Evolutionary conservation across 2,888 invertebrate genomes (phyloP).

Genomic region (Pseudoips prasinana): DNA sequence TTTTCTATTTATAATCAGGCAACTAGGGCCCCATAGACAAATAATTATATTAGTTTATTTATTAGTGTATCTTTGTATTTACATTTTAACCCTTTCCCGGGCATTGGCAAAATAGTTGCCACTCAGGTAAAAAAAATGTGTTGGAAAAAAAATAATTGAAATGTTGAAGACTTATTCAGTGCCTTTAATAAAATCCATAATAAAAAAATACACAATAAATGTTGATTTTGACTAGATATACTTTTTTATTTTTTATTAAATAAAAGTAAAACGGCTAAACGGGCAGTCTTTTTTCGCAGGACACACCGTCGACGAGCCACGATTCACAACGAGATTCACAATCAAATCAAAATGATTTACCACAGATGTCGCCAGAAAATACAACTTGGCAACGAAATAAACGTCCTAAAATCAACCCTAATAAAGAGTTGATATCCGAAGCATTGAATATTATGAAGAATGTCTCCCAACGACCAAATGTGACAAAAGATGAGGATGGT

Average conservation of each 20-base stretch:
- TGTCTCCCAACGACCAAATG: constrained; percentile 21
- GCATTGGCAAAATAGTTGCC: constrained; percentile 8
- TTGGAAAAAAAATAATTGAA: constrained; percentile 3
- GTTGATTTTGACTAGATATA: constrained; percentile 13
- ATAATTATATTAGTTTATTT: constrained; percentile 5
- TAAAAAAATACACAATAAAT: constrained; percentile 11
- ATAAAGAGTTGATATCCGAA: constrained; percentile 17
- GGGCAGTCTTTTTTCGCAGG: constrained; percentile 10
- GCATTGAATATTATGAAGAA: constrained; percentile 21
- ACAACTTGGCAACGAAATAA: constrained; percentile 12
- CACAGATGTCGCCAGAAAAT: constrained; percentile 10
- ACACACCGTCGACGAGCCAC: constrained; percentile 6
- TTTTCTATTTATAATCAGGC: constrained; percentile 1
- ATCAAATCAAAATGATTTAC: constrained; percentile 16
- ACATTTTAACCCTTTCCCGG: constrained; percentile 8
- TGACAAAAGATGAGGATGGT: constrained; percentile 21
- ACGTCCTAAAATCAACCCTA: constrained; percentile 20
- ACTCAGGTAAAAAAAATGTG: constrained; percentile 4
- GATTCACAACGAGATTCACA: constrained; percentile 12
- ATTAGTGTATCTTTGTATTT: constrained; percentile 8
- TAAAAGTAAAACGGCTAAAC: constrained; percentile 4
- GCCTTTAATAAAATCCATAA: constrained; percentile 10
- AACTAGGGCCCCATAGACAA: constrained; percentile 2
- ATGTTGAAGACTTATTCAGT: constrained; percentile 7
- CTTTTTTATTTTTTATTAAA: constrained; percentile 11